Evolutionary conservation across 2,797 vertebrate species (phyloP).

Genomic region (Rhincodon typus): DNA sequence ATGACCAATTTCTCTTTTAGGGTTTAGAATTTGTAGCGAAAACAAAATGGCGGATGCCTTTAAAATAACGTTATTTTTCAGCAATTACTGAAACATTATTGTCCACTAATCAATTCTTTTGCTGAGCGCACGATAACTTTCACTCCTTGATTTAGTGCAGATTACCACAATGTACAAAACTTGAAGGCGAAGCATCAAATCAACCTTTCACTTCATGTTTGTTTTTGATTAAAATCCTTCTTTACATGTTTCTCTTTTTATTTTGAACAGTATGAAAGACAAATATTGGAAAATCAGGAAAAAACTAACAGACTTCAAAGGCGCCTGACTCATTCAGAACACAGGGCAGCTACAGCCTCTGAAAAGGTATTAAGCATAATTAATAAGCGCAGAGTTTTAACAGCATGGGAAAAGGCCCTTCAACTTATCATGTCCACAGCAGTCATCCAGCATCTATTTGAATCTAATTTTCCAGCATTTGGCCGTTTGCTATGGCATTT

Average conservation of each 20-base stretch:
- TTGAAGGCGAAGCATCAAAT: not conserved
- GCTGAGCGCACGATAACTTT: not conserved
- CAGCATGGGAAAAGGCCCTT: too few species aligned
- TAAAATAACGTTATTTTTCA: not conserved
- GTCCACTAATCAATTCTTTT: not conserved
- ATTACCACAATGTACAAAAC: not conserved
- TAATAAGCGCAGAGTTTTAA: too few species aligned
- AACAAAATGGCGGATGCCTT: not conserved
- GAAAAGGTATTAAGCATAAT: conserved; percentile 58
- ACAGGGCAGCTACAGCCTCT: conserved; percentile 67
- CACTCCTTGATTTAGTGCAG: not conserved
- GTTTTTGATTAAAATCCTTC: not conserved
- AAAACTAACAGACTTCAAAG: conserved; percentile 75
- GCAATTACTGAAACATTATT: not conserved
- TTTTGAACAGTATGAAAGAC: conserved; percentile 68
- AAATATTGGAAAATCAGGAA: conserved; percentile 72
- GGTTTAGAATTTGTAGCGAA: too few species aligned
- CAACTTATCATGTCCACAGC: too few species aligned
- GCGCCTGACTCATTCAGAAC: conserved; percentile 74
- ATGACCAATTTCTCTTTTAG: not conserved
- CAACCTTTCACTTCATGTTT: not conserved
- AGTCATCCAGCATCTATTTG: too few species aligned
- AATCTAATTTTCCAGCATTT: too few species aligned
- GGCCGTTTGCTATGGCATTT: too few species aligned
- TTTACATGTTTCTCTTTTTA: conserved; percentile 37